Percentiles rank a stretch among this genome's conserved stretches.
Conservation (phyloP, 2,888 invertebrate genomes). For the Zaprionus bogoriensis region DNA sequence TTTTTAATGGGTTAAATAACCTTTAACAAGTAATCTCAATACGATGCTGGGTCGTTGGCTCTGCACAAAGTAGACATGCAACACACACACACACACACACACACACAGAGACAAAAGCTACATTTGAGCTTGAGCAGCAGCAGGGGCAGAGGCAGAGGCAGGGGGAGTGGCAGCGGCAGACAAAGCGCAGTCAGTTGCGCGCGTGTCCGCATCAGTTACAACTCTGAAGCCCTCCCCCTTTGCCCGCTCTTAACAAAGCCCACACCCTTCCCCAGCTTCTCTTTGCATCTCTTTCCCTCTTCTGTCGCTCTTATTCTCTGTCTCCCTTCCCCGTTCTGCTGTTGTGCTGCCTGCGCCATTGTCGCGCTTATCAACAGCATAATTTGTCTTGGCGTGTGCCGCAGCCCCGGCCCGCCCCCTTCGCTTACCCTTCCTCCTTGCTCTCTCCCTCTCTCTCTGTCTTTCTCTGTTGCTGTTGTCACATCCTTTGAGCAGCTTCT, state of each 20-base stretch:
- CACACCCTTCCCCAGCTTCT: not conserved
- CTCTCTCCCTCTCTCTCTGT: not conserved
- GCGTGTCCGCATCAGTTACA: conserved; percentile 63
- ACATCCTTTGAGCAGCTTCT: conserved; percentile 24
- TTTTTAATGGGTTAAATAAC: conserved; percentile 71
- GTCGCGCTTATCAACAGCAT: conserved; percentile 75
- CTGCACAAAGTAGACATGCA: conserved; percentile 22
- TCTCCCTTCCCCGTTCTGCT: not conserved
- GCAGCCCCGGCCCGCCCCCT: conserved; percentile 6
- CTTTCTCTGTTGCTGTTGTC: conserved; percentile 1
- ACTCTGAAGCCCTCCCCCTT: not conserved
- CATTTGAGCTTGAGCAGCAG: no score
- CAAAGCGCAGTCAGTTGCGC: conserved; percentile 38
- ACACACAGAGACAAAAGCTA: conserved; percentile 22
- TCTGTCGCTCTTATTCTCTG: not conserved
- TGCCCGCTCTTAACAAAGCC: not conserved
- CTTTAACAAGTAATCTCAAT: conserved; percentile 65
- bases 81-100: conserved; percentile 20
- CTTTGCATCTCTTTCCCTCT: not conserved
- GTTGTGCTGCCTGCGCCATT: conserved; percentile 56
- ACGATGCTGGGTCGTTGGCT: conserved; percentile 61
- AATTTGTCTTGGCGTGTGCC: conserved; percentile 72
- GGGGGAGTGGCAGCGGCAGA: not conserved
- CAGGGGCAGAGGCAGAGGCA: not conserved
- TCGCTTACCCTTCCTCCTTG: not conserved